phyloP scores from a whole-genome alignment of 1,140 invertebrate species.

The Portunus trituberculatus region DNA sequence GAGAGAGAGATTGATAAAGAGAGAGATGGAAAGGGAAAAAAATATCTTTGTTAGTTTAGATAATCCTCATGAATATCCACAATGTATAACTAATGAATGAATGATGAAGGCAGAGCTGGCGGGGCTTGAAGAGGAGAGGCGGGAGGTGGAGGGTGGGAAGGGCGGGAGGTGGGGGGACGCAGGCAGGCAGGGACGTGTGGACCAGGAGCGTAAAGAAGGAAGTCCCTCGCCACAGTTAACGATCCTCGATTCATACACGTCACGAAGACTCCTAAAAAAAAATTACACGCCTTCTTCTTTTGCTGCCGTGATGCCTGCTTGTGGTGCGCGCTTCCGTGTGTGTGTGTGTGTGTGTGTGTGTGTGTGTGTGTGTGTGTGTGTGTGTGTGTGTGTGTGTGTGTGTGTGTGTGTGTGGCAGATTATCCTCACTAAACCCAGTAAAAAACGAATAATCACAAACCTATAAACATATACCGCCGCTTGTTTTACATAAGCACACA shows the following conservation, averaged over 20 bases:
- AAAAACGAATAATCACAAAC: too few relatives aligned
- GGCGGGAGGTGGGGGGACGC: not conserved
- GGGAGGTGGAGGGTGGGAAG: not conserved
- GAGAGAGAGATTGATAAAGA: too few relatives aligned
- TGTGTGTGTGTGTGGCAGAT: too few relatives aligned
- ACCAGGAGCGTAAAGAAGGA: not conserved
- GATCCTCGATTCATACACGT: not conserved
- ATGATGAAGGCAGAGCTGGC: not conserved
- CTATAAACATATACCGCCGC: too few relatives aligned
- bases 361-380: not conserved
- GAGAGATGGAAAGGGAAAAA: too few relatives aligned
- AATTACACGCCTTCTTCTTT: not conserved
- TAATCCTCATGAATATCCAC: slow-evolving; percentile 4
- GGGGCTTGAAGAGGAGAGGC: not conserved
- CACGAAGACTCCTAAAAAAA: not conserved
- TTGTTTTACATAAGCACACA: too few relatives aligned
- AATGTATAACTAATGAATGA: slow-evolving; percentile 24
- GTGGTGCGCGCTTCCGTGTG: too few relatives aligned
- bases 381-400: too few relatives aligned
- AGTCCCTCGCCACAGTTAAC: not conserved
- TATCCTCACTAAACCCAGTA: too few relatives aligned
- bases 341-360: not conserved
- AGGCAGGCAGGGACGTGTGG: not conserved
- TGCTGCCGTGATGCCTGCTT: not conserved
- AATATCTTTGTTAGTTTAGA: not conserved